These are phyloP conservation scores for Panulirus ornatus DNA, from an alignment of 1,140 invertebrate species.

Conservation along the genomic window DNA sequence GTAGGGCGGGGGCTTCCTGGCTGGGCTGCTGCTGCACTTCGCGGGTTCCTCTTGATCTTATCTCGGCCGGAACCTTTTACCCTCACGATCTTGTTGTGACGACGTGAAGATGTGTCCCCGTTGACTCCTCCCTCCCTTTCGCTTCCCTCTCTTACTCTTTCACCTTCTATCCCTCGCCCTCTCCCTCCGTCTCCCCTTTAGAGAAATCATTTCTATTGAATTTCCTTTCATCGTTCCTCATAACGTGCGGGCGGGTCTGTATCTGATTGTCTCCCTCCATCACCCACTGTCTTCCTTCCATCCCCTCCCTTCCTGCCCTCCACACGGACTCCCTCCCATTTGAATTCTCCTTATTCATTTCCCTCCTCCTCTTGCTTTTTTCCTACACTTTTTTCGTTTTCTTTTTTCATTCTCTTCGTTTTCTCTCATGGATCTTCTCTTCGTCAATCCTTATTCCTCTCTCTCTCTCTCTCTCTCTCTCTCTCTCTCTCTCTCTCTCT, in stretches of 20 bases:
- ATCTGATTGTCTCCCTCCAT: conserved; percentile 30
- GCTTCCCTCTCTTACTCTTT: background rate
- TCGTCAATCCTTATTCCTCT: background rate
- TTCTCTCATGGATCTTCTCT: background rate
- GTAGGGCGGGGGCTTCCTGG: background rate
- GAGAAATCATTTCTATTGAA: too few relatives aligned
- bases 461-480: conserved; percentile 22
- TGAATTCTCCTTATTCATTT: background rate
- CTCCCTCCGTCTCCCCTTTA: background rate
- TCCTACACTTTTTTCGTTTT: background rate
- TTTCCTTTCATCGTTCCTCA: background rate
- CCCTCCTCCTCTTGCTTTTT: background rate
- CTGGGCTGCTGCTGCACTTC: background rate
- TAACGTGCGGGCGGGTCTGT: background rate
- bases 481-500: conserved; percentile 15
- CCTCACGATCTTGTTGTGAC: conserved; percentile 23
- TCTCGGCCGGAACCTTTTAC: conserved; percentile 28
- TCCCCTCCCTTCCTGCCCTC: conserved; percentile 13
- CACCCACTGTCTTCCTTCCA: conserved; percentile 34
- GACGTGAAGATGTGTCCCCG: background rate
- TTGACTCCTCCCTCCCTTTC: background rate
- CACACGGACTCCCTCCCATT: conserved; percentile 6
- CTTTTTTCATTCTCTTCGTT: background rate
- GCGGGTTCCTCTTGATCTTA: background rate
- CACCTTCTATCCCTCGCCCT: background rate